These are phyloP conservation scores for Sympetrum striolatum DNA, from an alignment of 2,888 invertebrate genomes.

Conservation along the genomic window DNA sequence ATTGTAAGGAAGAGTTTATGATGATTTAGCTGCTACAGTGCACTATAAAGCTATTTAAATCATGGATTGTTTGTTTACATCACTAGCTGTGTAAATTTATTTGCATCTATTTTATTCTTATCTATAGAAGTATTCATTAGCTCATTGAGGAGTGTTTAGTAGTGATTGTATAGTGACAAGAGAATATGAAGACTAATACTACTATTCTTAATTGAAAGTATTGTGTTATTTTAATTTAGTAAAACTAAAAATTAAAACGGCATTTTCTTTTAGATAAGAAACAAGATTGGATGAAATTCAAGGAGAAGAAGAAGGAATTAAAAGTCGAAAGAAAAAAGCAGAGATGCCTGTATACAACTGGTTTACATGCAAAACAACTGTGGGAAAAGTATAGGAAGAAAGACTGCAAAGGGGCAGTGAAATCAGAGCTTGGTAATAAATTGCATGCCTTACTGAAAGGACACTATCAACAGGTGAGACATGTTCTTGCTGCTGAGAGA, in stretches of 20 bases:
- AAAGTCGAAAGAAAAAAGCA: constrained; percentile 63
- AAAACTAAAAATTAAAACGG: neutral
- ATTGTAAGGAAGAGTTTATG: no score
- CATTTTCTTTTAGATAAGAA: constrained; percentile 55
- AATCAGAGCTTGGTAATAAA: constrained; percentile 56
- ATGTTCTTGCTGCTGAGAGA: neutral
- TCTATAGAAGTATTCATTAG: neutral
- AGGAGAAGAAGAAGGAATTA: constrained; percentile 76
- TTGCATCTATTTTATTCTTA: no score
- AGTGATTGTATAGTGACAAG: neutral
- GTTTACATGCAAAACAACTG: constrained; percentile 66
- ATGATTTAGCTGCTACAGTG: no score
- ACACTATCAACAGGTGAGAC: constrained; percentile 55
- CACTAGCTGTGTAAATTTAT: no score
- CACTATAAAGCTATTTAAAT: no score
- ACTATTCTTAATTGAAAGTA: neutral
- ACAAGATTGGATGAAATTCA: constrained; percentile 77
- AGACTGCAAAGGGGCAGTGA: neutral
- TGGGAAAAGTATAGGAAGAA: constrained; percentile 65
- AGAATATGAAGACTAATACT: neutral
- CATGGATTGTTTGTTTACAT: no score
- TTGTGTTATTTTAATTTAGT: no score
- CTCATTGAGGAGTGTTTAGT: neutral
- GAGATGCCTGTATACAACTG: constrained; percentile 66
- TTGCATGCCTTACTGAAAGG: constrained; percentile 70